Evolutionary conservation across 2,113 vertebrate genomes (phyloP).

Genomic region (Dolichotis patagonum): DNA sequence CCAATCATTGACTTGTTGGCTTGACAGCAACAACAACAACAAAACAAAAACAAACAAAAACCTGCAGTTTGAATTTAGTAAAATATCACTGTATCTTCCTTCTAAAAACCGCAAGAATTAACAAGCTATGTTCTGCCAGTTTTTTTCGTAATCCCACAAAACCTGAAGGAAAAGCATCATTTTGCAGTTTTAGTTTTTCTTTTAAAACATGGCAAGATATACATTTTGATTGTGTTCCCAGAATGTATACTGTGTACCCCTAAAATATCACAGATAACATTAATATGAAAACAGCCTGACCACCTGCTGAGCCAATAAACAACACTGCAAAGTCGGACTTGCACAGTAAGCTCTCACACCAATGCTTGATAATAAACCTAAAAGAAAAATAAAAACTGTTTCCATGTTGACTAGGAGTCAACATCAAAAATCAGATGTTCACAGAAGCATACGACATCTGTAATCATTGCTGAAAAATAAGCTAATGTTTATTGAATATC

Average conservation of each 20-base stretch:
- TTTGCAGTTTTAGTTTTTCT: neutral
- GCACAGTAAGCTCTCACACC: neutral
- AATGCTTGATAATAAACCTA: neutral
- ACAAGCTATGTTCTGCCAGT: neutral
- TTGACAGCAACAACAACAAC: neutral
- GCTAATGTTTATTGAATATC: neutral
- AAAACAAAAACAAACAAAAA: neutral
- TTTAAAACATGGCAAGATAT: neutral
- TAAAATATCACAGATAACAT: neutral
- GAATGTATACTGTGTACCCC: neutral
- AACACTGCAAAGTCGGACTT: neutral
- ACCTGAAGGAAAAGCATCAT: constrained; percentile 34
- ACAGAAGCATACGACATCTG: neutral
- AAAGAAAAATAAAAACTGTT: neutral
- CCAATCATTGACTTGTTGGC: neutral
- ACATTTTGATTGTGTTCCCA: neutral
- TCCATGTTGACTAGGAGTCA: neutral
- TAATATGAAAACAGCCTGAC: neutral
- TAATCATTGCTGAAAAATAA: neutral
- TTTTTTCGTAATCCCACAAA: constrained; percentile 2
- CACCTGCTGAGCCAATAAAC: neutral
- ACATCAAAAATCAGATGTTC: neutral
- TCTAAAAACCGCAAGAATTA: constrained; percentile 1
- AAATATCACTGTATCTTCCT: constrained; percentile 25
- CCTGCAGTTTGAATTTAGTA: constrained; percentile 24